A percentile compares a stretch with the other conserved stretches of the same genome.
Evolutionary conservation across 2,113 vertebrate genomes (phyloP).

Genomic region (Anhinga anhinga): DNA sequence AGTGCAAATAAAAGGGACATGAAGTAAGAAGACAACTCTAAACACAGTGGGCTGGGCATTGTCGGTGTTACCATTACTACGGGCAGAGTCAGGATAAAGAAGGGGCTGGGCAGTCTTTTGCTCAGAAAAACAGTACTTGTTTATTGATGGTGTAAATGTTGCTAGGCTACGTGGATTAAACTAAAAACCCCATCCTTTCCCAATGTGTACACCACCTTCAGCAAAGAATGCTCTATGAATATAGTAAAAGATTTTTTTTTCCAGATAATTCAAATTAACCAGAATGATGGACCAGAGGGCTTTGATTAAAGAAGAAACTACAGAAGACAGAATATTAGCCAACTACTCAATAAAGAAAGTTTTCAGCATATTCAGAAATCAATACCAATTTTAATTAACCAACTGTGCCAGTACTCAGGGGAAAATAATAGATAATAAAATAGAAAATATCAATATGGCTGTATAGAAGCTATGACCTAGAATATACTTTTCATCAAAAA

Average conservation of each 20-base stretch:
- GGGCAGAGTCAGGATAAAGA: not conserved
- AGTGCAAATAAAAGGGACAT: not conserved
- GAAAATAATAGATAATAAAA: not conserved
- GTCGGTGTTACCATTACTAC: not conserved
- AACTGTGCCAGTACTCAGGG: not conserved
- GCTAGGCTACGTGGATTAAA: not conserved
- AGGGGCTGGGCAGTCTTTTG: not conserved
- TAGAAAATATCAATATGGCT: not conserved
- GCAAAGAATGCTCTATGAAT: not conserved
- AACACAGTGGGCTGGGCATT: not conserved
- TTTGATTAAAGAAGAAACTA: not conserved
- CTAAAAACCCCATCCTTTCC: not conserved
- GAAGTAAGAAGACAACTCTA: not conserved
- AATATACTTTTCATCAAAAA: not conserved
- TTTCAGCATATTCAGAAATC: not conserved
- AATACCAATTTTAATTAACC: slow-evolving; percentile 1
- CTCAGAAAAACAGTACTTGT: not conserved
- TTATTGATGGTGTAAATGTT: slow-evolving; percentile 4
- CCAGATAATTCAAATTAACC: not conserved
- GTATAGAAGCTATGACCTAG: not conserved
- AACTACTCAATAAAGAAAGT: not conserved
- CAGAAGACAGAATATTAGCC: not conserved
- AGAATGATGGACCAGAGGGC: not conserved
- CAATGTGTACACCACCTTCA: not conserved
- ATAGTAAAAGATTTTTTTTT: not conserved